Percentiles rank a stretch among this genome's conserved stretches.
Conservation (phyloP, 2,888 invertebrate species). For the Pyrgus malvae region DNA sequence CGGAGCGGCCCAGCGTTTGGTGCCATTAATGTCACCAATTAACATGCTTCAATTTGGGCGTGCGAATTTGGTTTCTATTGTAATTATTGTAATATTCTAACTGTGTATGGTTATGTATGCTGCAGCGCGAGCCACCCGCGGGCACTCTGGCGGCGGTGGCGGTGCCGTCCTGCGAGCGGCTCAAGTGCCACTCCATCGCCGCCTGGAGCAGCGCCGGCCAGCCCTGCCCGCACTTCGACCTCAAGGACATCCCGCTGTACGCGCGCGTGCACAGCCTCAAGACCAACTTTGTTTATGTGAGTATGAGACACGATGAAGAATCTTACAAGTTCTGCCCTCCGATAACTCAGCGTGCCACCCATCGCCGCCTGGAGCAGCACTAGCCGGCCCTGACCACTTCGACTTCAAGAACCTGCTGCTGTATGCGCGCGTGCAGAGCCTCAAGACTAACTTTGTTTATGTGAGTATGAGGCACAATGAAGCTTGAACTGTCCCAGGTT, state of each 20-base stretch:
- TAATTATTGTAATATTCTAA: too few relatives aligned
- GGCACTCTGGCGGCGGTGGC: constrained; percentile 87
- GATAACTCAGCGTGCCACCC: too few relatives aligned
- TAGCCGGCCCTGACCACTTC: constrained; percentile 67
- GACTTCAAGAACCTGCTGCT: constrained; percentile 85
- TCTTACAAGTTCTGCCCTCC: too few relatives aligned
- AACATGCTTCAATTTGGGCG: too few relatives aligned
- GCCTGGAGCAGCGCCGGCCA: constrained; percentile 61
- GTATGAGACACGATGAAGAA: too few relatives aligned
- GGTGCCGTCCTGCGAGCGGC: constrained; percentile 87
- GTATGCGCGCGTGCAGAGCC: constrained; percentile 88
- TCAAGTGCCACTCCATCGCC: constrained; percentile 85
- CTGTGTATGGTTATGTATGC: neutral
- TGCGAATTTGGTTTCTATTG: neutral
- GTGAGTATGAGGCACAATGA: too few relatives aligned
- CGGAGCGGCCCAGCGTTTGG: too few relatives aligned
- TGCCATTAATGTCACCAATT: too few relatives aligned
- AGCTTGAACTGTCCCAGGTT: too few relatives aligned
- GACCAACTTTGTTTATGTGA: constrained; percentile 92
- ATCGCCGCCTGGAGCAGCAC: constrained; percentile 71
- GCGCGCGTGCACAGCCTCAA: constrained; percentile 90
- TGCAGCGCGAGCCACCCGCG: constrained; percentile 85
- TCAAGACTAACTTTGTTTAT: constrained; percentile 92
- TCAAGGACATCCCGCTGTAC: constrained; percentile 86
- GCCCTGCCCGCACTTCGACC: constrained; percentile 78